phyloP scores from a whole-genome alignment of 2,888 invertebrate species.

The Conchocele bisecta region DNA sequence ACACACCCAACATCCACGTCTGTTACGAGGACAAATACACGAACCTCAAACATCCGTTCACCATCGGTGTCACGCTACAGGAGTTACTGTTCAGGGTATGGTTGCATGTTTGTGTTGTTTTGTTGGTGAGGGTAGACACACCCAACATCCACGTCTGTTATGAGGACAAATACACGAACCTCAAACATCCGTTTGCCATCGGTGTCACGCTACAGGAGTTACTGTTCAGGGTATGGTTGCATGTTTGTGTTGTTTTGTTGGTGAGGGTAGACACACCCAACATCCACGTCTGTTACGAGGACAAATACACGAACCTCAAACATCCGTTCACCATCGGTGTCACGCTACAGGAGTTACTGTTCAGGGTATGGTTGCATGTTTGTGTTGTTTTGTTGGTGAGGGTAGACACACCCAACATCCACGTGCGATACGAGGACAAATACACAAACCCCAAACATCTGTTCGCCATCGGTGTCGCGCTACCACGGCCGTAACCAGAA shows the following conservation, averaged over 20 bases:
- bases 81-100: constrained; percentile 90
- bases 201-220: constrained; percentile 92
- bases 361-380: constrained; percentile 88
- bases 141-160: constrained; percentile 85
- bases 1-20: constrained; percentile 85
- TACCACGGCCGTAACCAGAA: constrained; percentile 89
- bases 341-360: constrained; percentile 92
- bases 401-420: no score
- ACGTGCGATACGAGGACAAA: constrained; percentile 85
- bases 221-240: constrained; percentile 65
- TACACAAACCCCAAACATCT: constrained; percentile 84
- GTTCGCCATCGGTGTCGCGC: constrained; percentile 90
- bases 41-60: constrained; percentile 84
- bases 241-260: neutral
- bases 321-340: constrained; percentile 88
- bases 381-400: no score
- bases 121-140: constrained; percentile 78
- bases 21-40: constrained; percentile 85
- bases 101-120: neutral
- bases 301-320: constrained; percentile 84
- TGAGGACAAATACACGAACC: constrained; percentile 85
- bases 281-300: constrained; percentile 85
- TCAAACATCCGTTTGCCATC: constrained; percentile 85
- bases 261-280: no score
- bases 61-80: constrained; percentile 92